Evolutionary conservation across 2,797 vertebrate genomes (phyloP), one percentile per base, ranked within the genome.

Genomic region (Phalanger gymnotis): DNA sequence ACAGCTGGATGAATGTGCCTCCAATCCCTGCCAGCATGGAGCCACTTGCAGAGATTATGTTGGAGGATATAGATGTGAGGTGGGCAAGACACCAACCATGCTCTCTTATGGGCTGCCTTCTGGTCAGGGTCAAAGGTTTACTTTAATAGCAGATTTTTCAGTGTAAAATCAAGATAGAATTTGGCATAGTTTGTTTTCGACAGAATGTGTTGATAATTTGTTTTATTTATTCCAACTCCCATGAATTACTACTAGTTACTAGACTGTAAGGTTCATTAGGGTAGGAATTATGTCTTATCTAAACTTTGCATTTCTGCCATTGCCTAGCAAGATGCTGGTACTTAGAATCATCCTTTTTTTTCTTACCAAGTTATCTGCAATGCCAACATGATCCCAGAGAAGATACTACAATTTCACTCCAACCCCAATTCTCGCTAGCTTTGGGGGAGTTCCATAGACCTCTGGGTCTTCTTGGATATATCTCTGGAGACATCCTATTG

Each of bases 21-120:
- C 99, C 91, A 99, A 99, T 96, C 99, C 99, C 4, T 99, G 99
- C 98, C 99, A 99, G 96, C 99, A 99, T 0, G 99, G 99, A 47
- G 99, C 99, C 22, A 99, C 98, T 81, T 99, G 99, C 98, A 98
- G 94, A 14, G 99, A 99, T 98, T 99, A 99, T 98, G 98, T 99
- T 95, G 99, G 99, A 0, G 99, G 99, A 52, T 99, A 99, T 90
- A 98, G 99, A 96, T 99, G 99, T 1, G 97, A 99, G 98, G 99
- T 99, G 98, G 98, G 98, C 96, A 11, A 2, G 54, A 25, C n/a
- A 25, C 16, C 9, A 28, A 27, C 30, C 6, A 25, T 81, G 66
- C 40, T 47, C 31, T 87, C 73, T 87, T 51, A 3, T 47, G n/a
- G n/a, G 6, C n/a, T 25, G 40, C 22, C 40, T 81, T 81, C 22